Evolutionary conservation across 2,113 vertebrate species (phyloP), one percentile per base, ranked within the genome.

Genomic region (Aplodontia rufa): DNA sequence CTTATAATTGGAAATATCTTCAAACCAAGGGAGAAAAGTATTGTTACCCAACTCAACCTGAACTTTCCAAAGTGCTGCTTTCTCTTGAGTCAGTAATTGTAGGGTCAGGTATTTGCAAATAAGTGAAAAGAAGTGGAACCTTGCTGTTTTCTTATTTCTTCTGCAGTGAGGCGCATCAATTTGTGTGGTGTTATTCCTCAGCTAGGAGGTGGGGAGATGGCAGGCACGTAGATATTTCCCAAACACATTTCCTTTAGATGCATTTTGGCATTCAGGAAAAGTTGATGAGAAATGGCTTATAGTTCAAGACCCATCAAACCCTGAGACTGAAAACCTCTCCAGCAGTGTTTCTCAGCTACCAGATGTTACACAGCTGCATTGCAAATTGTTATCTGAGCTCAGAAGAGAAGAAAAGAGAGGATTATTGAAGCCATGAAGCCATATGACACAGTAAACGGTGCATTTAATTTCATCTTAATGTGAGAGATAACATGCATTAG

Each of bases 391-490:
- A 95, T 87, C 79, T 55, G 75, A 95, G 78, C 97, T 95, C 79
- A 68, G 74, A 97, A 94, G 71, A 87, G 75, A 95, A 95, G 60
- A 1, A 96, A 94, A 91, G 96, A 96, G 96, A 97, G 86, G 58
- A 90, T 26, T 97, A 81, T 90, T 22, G 14, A 98, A 97, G 80
- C 89, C 96, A 58, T 81, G 84, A 96, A 95, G 87, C 94, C 96
- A 84, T 66, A 98, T 98, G 97, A 98, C 98, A 97, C 97, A 97
- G 93, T 98, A 98, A 98, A 98, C 91, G 60, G 98, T 97, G 97
- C 98, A 97, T 98, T 98, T 98, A 98, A 98, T 98, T 98, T 97
- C 97, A 95, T 96, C 96, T 98, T 98, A 98, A 97, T 98, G 96
- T 87, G 97, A 97, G 95, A 97, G 97, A 98, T 12, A 0, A 96